These are phyloP conservation scores for Tipula lateralis DNA, from an alignment of 2,888 invertebrate species.

Conservation along the genomic window DNA sequence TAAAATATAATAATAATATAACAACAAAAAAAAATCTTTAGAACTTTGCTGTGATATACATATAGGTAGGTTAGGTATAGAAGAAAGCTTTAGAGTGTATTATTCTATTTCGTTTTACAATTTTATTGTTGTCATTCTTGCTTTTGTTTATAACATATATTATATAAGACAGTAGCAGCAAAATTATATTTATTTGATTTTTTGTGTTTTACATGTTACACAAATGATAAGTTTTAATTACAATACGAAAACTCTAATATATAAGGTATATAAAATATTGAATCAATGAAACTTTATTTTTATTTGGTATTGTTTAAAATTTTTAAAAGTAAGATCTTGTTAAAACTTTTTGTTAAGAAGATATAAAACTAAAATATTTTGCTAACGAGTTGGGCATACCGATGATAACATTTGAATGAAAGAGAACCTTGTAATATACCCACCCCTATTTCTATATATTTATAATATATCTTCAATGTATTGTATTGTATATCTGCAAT, in stretches of 20 bases:
- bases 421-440: too few relatives aligned
- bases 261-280: not conserved
- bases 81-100: not conserved
- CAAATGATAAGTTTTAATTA: not conserved
- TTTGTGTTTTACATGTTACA: not conserved
- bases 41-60: not conserved
- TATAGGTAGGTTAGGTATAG: not conserved
- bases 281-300: not conserved
- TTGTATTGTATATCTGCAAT: too few relatives aligned
- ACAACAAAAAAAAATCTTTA: not conserved
- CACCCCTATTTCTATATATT: too few relatives aligned
- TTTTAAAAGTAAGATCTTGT: too few relatives aligned
- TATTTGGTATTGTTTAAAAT: too few relatives aligned
- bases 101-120: not conserved
- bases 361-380: too few relatives aligned
- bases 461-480: too few relatives aligned
- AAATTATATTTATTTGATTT: not conserved
- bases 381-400: too few relatives aligned
- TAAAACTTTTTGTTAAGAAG: too few relatives aligned
- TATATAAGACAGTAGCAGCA: not conserved
- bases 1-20: constrained; percentile 20
- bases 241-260: not conserved
- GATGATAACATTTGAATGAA: too few relatives aligned
- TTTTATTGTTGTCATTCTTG: not conserved
- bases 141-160: not conserved